Base-by-base conservation (phyloP, 2,113 vertebrate species). In the Pluvianellus socialis region DNA sequence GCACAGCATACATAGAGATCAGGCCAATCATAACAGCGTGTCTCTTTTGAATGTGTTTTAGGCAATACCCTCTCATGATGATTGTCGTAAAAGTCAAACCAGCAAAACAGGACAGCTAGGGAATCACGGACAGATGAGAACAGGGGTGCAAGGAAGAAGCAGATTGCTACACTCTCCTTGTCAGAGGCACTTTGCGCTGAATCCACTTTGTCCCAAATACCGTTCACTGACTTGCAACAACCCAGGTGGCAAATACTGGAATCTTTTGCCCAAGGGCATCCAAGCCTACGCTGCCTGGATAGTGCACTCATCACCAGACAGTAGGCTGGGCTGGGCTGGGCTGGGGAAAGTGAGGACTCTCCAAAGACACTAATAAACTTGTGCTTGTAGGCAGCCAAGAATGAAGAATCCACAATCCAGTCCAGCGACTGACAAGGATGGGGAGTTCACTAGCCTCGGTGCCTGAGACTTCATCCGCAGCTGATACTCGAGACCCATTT, bases 201-300 rank as follows among this genome's bases (percentile, higher is more conserved):
- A 63, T 88, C 14, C 72, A 81, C 94, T 95, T 92, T 95, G 83
- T 74, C 72, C 83, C 76, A 88, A 8, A 92, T 89, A 84, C 40
- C 52, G 20, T 59, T 88, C 50, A 45, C 63, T 90, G 75, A 61
- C 67, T 92, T 90, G 12, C 50, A 92, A 35, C n/a, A 79, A 33
- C 12, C 72, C 88, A 94, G 96, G 70, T 79, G 65, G 93, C 53
- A 91, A 95, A 79, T 40, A 49, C 3, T 56, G 73, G 66, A 91
- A 91, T 92, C 30, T 85, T 91, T 90, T 1, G 35, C 92, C 33
- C 66, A 73, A 87, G 90, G 94, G 81, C 66, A 94, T 45, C 16
- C 62, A 85, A 96, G 77, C 84, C 87, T 79, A 90, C 6, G 0
- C 80, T 82, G 30, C 89, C 44, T 81, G 63, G 26, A 18, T 55